Evolutionary conservation across 2,888 invertebrate species (phyloP).

Genomic region (Diplolepis rosae): DNA sequence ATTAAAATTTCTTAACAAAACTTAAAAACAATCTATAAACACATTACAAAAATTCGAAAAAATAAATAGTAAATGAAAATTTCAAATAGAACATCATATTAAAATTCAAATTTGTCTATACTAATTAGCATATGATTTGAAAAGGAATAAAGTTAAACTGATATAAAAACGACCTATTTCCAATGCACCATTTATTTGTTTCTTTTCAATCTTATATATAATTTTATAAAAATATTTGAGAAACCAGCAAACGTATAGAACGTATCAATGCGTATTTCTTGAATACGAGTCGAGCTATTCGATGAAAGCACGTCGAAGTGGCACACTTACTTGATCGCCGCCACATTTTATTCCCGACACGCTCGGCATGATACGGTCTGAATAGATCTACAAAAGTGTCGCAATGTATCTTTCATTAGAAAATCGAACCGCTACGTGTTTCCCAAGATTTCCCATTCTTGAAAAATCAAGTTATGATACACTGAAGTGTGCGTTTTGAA

Average conservation of each 20-base stretch:
- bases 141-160: too few species aligned
- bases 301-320: slow-evolving; percentile 14
- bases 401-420: slow-evolving; percentile 1
- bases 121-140: too few species aligned
- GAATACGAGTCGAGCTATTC: background rate
- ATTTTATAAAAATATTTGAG: background rate
- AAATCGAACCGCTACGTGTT: slow-evolving; percentile 5
- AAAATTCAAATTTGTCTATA: too few species aligned
- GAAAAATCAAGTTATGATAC: background rate
- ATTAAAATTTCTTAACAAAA: too few species aligned
- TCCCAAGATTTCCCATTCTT: background rate
- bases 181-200: too few species aligned
- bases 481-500: background rate
- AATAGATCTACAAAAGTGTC: slow-evolving; percentile 25
- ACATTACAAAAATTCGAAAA: too few species aligned
- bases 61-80: too few species aligned
- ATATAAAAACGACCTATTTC: too few species aligned
- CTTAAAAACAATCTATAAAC: too few species aligned
- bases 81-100: too few species aligned
- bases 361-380: slow-evolving; percentile 10
- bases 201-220: too few species aligned
- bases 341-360: slow-evolving; percentile 13
- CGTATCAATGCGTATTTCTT: slow-evolving; percentile 23
- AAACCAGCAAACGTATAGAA: background rate
- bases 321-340: slow-evolving; percentile 12